Evolutionary conservation across 2,797 vertebrate species (phyloP), one percentile per base, ranked within the genome.

Genomic region (Epinephelus malabaricus): DNA sequence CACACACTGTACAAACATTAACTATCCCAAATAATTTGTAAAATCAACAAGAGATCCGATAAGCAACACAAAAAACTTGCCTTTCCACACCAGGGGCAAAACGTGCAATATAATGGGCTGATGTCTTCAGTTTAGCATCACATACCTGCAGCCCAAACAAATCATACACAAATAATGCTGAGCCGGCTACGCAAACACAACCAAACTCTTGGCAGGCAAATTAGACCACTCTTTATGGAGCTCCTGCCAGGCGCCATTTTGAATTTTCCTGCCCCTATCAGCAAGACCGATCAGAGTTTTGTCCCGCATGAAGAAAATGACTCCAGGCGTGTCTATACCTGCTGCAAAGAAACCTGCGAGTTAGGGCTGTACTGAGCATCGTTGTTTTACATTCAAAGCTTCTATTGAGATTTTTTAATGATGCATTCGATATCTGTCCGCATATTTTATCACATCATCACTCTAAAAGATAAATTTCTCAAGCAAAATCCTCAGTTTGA

Each of bases 271-370:
- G 53, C 40, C 19, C 43, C 56, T 53, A 72, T 78, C 85, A 78
- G 73, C 72, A 76, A 23, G 19, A 54, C n/a, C 25, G 19, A 86
- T 87, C 79, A 67, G 25, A 59, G 46, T 58, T 75, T 83, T 45
- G 51, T 61, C 45, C 51, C 65, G 25, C 14, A 75, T 69, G 27
- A 61, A 66, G 47, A 68, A 55, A 70, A 68, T 23, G 1, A 45
- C 59, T 84, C 2, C 27, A 80, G 82, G 65, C 89, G 1, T 88
- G 92, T 86, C 68, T 78, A 34, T 67, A 84, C 87, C 74, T 91
- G 90, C 68, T 62, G 34, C 10, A 2, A n/a, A 79, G 4, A 7
- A 72, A 83, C 63, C 51, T 69, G 62, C 68, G 40, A 3, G 40
- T 43, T 43, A 9, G 11, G 11, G 9, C 2, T 43, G 40, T 11